A percentile compares a stretch with the other conserved stretches of the same genome.
Evolutionary conservation across 2,888 invertebrate species (phyloP).

Genomic region (Osmoderma eremita): DNA sequence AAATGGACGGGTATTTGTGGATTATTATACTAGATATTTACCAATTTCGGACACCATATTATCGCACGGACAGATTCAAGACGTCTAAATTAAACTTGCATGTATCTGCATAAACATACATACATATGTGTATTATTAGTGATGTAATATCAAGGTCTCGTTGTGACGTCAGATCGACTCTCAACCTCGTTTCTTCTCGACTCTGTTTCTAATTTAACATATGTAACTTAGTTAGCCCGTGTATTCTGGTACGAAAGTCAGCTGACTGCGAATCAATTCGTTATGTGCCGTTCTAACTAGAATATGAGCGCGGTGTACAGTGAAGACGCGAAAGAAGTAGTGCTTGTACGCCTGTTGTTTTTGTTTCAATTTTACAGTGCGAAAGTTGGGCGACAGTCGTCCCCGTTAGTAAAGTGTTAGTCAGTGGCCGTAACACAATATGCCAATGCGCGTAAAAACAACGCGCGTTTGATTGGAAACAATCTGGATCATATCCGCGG

Average conservation of each 20-base stretch:
- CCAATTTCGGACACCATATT: not conserved
- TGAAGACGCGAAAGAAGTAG: too few relatives aligned
- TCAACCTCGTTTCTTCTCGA: slow-evolving; percentile 51
- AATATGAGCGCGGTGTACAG: too few relatives aligned
- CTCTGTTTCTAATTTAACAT: slow-evolving; percentile 41
- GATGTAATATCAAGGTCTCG: slow-evolving; percentile 52
- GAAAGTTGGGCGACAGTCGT: too few relatives aligned
- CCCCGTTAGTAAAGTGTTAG: too few relatives aligned
- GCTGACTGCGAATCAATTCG: slow-evolving; percentile 36
- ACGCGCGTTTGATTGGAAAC: too few relatives aligned
- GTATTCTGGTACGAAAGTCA: slow-evolving; percentile 43
- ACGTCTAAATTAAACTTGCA: not conserved
- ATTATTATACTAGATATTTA: not conserved
- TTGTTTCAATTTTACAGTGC: too few relatives aligned
- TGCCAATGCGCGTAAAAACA: too few relatives aligned
- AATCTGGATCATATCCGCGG: too few relatives aligned
- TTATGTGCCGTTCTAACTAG: too few relatives aligned
- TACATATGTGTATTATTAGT: slow-evolving; percentile 41
- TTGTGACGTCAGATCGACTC: slow-evolving; percentile 49
- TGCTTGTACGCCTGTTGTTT: too few relatives aligned
- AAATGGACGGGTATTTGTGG: too few relatives aligned
- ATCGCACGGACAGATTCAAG: not conserved
- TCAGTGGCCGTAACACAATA: too few relatives aligned
- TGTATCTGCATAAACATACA: not conserved
- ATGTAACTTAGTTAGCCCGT: slow-evolving; percentile 41